These are phyloP conservation scores for Leucoptera coffeella DNA, from an alignment of 2,888 invertebrate genomes.

Conservation along the genomic window DNA sequence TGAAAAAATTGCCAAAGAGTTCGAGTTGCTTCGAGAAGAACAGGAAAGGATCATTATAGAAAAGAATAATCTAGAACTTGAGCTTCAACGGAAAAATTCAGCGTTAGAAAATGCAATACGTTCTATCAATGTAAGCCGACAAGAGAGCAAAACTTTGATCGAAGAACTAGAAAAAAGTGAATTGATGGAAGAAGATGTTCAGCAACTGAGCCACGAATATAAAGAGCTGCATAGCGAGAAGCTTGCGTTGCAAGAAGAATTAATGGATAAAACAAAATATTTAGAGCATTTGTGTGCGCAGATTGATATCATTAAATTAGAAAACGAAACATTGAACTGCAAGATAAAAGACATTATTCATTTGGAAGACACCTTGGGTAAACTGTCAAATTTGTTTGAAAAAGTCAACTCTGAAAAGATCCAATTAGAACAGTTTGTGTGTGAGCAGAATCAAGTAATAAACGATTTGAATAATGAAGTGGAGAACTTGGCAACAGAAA, in stretches of 20 bases:
- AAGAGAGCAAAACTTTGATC: slow-evolving; percentile 15
- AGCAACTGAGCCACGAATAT: slow-evolving; percentile 11
- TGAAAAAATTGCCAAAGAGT: no score
- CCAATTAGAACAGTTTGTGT: not conserved
- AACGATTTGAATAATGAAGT: not conserved
- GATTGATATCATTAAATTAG: slow-evolving; percentile 9
- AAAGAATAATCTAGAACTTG: no score
- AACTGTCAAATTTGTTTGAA: slow-evolving; percentile 8
- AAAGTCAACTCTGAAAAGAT: slow-evolving; percentile 9
- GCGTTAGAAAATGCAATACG: slow-evolving; percentile 8
- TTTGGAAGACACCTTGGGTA: slow-evolving; percentile 12
- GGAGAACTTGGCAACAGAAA: not conserved
- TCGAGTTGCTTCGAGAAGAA: no score
- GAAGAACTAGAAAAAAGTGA: slow-evolving; percentile 13
- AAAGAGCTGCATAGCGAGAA: slow-evolving; percentile 14
- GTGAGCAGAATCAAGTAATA: not conserved
- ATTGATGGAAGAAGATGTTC: slow-evolving; percentile 13
- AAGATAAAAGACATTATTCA: slow-evolving; percentile 9
- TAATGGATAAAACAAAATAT: slow-evolving; percentile 12
- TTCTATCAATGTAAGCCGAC: slow-evolving; percentile 13
- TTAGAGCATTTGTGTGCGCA: slow-evolving; percentile 10
- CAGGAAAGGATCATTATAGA: no score
- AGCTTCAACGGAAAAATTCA: no score
- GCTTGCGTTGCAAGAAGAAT: slow-evolving; percentile 11
- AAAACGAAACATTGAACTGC: slow-evolving; percentile 11